These are phyloP conservation scores for Acanthosepion esculentum DNA, from an alignment of 2,888 invertebrate genomes.

Conservation along the genomic window DNA sequence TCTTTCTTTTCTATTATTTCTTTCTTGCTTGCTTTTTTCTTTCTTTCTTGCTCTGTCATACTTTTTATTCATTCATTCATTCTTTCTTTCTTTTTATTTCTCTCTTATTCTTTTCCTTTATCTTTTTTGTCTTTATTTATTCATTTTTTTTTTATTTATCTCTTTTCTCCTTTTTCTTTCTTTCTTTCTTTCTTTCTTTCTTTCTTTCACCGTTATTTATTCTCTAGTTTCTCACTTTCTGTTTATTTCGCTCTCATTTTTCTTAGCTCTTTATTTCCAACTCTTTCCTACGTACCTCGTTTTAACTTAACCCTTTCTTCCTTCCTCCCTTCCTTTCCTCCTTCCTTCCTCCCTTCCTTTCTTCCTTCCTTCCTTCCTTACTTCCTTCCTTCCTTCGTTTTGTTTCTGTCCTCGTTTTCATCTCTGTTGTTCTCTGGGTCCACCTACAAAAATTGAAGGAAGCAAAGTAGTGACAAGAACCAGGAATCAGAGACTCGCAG, in stretches of 20 bases:
- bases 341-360: not conserved
- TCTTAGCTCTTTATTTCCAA: too few relatives aligned
- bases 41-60: too few relatives aligned
- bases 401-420: not conserved
- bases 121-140: not conserved
- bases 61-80: too few relatives aligned
- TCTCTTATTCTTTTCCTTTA: not conserved
- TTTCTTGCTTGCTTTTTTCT: not conserved
- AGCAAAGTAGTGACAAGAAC: not conserved
- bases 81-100: not conserved
- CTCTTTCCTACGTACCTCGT: not conserved
- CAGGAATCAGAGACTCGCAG: constrained; percentile 11
- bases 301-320: not conserved
- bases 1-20: not conserved
- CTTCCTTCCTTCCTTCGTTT: not conserved
- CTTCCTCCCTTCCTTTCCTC: not conserved
- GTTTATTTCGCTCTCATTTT: too few relatives aligned
- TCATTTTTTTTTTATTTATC: not conserved
- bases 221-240: not conserved
- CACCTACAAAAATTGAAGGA: not conserved
- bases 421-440: not conserved
- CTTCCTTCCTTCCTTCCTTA: not conserved
- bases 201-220: not conserved
- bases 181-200: not conserved
- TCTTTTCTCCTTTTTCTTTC: not conserved